Evolutionary conservation across 2,888 invertebrate genomes (phyloP).

Genomic region (Nephrotoma guestfalica): DNA sequence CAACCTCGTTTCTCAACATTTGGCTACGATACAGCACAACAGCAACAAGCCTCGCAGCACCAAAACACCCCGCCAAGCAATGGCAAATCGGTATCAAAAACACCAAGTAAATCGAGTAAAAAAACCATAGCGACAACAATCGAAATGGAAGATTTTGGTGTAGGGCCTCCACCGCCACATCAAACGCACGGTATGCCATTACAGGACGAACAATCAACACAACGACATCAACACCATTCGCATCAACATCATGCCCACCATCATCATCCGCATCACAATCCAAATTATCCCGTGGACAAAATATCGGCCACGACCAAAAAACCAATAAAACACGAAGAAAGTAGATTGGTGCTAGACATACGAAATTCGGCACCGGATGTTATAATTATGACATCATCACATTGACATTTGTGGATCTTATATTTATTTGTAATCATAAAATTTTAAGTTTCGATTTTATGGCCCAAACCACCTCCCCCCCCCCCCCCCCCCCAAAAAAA

Average conservation of each 20-base stretch:
- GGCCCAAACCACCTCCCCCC: neutral
- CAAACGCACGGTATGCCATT: conserved; percentile 3
- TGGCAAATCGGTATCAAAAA: neutral
- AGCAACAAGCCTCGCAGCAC: conserved; percentile 17
- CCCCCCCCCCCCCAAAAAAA: neutral
- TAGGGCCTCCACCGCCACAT: neutral
- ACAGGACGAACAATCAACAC: conserved; percentile 24
- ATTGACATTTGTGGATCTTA: conserved; percentile 44
- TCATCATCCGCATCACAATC: conserved; percentile 14
- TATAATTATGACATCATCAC: conserved; percentile 56
- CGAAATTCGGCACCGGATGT: conserved; percentile 84
- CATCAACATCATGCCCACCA: conserved; percentile 14
- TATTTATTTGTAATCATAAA: neutral
- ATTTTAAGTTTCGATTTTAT: neutral
- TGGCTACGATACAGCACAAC: conserved; percentile 25
- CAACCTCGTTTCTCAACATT: conserved; percentile 29
- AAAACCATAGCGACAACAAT: conserved; percentile 17
- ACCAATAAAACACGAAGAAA: conserved; percentile 23
- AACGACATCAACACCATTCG: conserved; percentile 22
- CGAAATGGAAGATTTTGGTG: conserved; percentile 23
- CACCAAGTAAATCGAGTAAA: neutral
- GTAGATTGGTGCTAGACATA: conserved; percentile 64
- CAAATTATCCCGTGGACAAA: conserved; percentile 6
- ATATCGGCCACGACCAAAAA: conserved; percentile 7
- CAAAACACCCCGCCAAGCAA: neutral